Evolutionary conservation across 64 coral and sea anemone species (phyloP), one percentile per base, ranked within the genome.

Genomic region (Hydrozoanthus tunicans): DNA sequence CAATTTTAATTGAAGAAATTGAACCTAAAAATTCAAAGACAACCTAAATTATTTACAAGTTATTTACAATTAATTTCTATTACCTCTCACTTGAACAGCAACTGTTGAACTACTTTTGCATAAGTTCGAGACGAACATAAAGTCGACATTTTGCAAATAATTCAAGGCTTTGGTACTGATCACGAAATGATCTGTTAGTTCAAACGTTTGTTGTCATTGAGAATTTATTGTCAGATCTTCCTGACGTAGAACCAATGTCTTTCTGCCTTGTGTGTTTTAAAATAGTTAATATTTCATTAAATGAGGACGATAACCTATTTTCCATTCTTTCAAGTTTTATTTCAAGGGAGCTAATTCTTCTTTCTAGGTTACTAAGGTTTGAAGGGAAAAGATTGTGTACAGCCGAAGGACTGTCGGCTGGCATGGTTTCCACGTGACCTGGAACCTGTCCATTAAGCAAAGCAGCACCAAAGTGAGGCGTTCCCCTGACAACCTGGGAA

Each of bases 311-410:
- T 74, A 88, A 88, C 12, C 54, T 88, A 73, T 73, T 75, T 88
- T 88, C 84, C 84, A 88, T 88, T 73, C 57, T 74, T 59, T 74
- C 84, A 51, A 88, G 84, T 75, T 59, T 88, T 74, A 13, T 74
- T 75, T 88, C 84, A 57, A 88, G 69, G 17, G 69, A 88, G 61
- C 11, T 58, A 20, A 88, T 88, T 75, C 84, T 75, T 60, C 25
- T 88, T 12, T 88, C 84, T 26, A 88, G 55, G 56, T 88, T 88
- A 74, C 69, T 73, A 13, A 88, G 5, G 53, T 55, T 70, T 17
- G 69, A 58, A 7, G 60, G 59, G 17, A 61, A 17, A 27, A 7
- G 56, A 51, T 26, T 53, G 4, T 74, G 23, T 51, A 6, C 69
- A 1, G 69, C 7, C 5, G 67, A 9, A 51, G 17, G 12, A 17